Base-by-base conservation (phyloP, 2,113 vertebrate genomes). In the Tor tambroides region DNA sequence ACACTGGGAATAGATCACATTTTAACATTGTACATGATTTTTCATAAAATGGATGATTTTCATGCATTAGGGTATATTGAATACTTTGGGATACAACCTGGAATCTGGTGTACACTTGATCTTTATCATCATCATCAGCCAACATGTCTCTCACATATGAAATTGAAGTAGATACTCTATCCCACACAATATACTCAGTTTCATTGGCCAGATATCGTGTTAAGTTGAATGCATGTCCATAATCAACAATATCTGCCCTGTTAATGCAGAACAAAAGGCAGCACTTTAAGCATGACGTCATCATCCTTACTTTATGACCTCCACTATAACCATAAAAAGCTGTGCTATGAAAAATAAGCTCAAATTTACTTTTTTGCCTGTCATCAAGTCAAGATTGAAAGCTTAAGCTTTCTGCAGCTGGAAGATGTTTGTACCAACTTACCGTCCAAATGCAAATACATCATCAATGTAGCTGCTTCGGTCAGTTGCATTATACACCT, bases 141-240 rank as follows among this genome's bases (percentile, higher is more conserved):
- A 99, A 89, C 98, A 99, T 99, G 89, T 94, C 85, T 80, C 92
- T 89, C 0, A 99, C 91, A 76, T 99, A 99, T 19, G 95, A 91
- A 30, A 97, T 91, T 0, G 97, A 94, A 74, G 96, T 92, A 43
- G 96, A 86, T 85, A 91, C 91, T 85, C 96, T 95, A 0, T 95
- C 65, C 98, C 98, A 99, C 1, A 96, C 96, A 38, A 98, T 95
- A 91, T 95, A 98, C 0, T 95, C 93, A 0, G 0, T 4, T 94
- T 99, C 98, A 0, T 6, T 51, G 35, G 0, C 23, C 74, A 99
- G 93, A 89, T 99, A 99, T 89, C n/a, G 94, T 72, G 96, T 98
- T 80, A 99, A 90, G 9, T 96, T 90, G 84, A 99, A 94, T 79
- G 97, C 91, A 61, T 90, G 88, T 0, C 90, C 75, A 56, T 99